Base-by-base conservation (phyloP, 2,797 vertebrate species). In the Coregonus sp. region DNA sequence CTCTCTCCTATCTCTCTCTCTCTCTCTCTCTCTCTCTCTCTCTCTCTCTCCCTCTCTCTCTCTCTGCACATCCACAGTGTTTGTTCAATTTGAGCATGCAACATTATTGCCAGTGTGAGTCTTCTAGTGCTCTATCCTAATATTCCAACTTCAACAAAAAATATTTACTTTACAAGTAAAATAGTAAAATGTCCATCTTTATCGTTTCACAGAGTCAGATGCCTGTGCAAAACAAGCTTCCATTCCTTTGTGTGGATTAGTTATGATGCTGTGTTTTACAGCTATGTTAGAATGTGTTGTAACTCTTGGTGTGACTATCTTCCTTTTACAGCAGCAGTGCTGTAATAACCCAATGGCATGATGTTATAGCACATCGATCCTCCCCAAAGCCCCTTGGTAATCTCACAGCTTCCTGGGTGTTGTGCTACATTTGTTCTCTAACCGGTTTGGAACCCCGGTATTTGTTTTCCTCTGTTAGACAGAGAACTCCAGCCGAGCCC, bases 401-500 rank as follows among this genome's bases (percentile, higher is more conserved):
- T 89, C 84, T 82, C 74, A 67, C 74, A 68, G 65, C 71, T 89
- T 80, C 74, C 79, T 84, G 74, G 16, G 72, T 84, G 82, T 85
- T 82, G 82, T 79, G 74, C 15, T 75, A 18, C 75, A 83, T 84
- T 86, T 86, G 84, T 82, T 84, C 81, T 87, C 83, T 79, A 74
- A 84, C 89, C 87, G 83, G 18, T 81, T 82, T 63, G 75, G 70
- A 79, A 25, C 35, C 51, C 78, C 82, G 70, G 74, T 88, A 88
- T 87, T 82, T 80, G 78, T 86, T 86, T 86, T 73, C 78, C 81
- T 86, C 80, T 78, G 74, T 61, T 78, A 78, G 73, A 63, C 71
- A 56, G 18, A 16, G 59, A 56, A 18, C 31, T 35, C 52, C 72
- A 4, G 52, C 72, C 18, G 54, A 37, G 72, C 7, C 33, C 5